These are phyloP conservation scores for Collichthys lucidus DNA, from an alignment of 2,113 vertebrate genomes.

Conservation along the genomic window DNA sequence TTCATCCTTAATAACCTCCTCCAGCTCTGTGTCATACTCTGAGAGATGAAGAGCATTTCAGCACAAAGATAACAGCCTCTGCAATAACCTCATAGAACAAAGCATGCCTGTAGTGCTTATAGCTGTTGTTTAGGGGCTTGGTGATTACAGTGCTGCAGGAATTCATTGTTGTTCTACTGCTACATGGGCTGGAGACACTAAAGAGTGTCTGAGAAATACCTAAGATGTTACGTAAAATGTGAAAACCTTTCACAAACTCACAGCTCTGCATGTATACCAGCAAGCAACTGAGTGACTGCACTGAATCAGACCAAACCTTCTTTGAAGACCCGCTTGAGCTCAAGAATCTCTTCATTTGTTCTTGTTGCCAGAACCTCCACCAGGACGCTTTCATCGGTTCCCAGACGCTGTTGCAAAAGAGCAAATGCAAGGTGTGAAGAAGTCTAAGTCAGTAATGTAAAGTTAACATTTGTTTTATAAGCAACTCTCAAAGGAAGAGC, in stretches of 20 bases:
- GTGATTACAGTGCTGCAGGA: background rate
- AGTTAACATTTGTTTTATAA: background rate
- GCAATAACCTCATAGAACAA: background rate
- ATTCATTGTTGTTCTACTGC: background rate
- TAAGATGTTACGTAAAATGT: background rate
- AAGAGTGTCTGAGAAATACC: background rate
- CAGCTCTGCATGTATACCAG: background rate
- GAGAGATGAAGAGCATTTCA: constrained; percentile 15
- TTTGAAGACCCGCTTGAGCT: constrained; percentile 85
- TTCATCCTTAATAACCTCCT: constrained; percentile 86
- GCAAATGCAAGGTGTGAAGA: background rate
- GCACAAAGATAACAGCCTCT: background rate
- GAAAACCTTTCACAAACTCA: background rate
- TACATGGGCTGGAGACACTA: background rate
- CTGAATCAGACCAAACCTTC: constrained; percentile 80
- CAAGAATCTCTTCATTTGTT: constrained; percentile 85
- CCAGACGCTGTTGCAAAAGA: constrained; percentile 82
- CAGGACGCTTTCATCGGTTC: constrained; percentile 90
- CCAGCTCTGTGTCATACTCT: constrained; percentile 87
- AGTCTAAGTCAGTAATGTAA: background rate
- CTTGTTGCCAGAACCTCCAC: constrained; percentile 92
- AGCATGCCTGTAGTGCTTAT: background rate
- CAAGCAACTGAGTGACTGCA: constrained; percentile 10
- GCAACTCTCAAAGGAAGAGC: too few species aligned
- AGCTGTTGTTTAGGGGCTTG: background rate